phyloP scores from a whole-genome alignment of 2,888 invertebrate species.

The Zygaena filipendulae region DNA sequence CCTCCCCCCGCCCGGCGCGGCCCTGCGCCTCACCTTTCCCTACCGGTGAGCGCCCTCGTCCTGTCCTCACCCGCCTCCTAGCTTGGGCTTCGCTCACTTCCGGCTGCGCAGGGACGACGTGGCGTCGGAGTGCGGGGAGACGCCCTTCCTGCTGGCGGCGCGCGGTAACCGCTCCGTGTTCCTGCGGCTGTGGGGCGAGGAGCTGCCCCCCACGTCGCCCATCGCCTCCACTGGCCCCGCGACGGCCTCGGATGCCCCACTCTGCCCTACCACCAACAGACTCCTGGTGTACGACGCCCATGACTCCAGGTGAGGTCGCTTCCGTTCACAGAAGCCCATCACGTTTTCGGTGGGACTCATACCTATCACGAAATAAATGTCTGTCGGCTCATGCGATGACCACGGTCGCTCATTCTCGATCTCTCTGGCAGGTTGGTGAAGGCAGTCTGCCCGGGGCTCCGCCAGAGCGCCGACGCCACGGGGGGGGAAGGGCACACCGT shows the following conservation, averaged over 20 bases:
- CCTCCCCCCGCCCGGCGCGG: conserved; percentile 31
- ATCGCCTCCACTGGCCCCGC: conserved; percentile 70
- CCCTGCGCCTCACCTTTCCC: conserved; percentile 39
- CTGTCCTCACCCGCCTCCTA: neutral
- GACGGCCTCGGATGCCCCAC: conserved; percentile 70
- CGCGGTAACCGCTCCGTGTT: conserved; percentile 84
- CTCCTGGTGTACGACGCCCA: conserved; percentile 84
- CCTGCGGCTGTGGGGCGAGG: conserved; percentile 85
- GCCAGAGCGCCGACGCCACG: too few species aligned
- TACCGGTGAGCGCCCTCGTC: conserved; percentile 30
- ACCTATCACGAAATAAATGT: too few species aligned
- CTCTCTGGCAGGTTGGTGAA: conserved; percentile 67
- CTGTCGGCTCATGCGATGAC: too few species aligned
- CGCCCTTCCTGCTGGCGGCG: conserved; percentile 84
- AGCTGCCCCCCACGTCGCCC: conserved; percentile 74
- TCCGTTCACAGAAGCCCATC: too few species aligned
- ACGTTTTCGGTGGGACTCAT: too few species aligned
- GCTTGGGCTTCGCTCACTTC: neutral
- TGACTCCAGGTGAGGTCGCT: conserved; percentile 61
- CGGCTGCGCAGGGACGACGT: conserved; percentile 19
- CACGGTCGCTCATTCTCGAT: too few species aligned
- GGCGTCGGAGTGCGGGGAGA: conserved; percentile 76
- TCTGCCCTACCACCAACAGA: conserved; percentile 82
- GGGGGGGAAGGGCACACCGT: conserved; percentile 74
- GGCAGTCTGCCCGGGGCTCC: conserved; percentile 81